These are phyloP conservation scores for Cecidostiba fungosa DNA, from an alignment of 2,888 invertebrate genomes.

Conservation along the genomic window DNA sequence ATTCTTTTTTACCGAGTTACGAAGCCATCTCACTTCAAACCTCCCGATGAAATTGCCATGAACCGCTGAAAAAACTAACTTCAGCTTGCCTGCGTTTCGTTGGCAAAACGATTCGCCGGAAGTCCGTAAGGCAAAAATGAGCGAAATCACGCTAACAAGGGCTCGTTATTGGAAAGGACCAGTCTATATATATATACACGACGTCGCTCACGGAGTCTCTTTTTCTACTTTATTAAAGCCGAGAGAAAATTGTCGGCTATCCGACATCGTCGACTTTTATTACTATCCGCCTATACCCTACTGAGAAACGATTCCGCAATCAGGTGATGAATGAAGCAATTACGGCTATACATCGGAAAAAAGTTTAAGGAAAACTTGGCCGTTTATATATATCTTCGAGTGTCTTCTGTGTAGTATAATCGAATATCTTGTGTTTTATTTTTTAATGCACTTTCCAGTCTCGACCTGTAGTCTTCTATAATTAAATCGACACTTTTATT, in stretches of 20 bases:
- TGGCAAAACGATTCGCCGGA: neutral
- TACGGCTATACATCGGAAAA: constrained; percentile 1
- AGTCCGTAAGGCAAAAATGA: neutral
- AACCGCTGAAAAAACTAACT: neutral
- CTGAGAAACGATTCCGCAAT: constrained; percentile 27
- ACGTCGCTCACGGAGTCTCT: constrained; percentile 14
- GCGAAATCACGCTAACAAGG: constrained; percentile 37
- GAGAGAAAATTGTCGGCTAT: neutral
- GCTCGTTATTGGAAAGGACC: constrained; percentile 24
- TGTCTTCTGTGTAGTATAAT: neutral
- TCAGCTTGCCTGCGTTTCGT: neutral
- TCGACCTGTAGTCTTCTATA: no score
- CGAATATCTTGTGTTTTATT: neutral
- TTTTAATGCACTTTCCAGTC: neutral
- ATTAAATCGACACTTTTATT: no score
- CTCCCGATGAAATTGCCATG: neutral
- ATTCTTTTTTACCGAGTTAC: no score
- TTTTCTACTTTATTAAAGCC: constrained; percentile 24
- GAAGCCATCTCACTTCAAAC: no score
- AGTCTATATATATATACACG: no score
- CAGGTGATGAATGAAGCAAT: constrained; percentile 42
- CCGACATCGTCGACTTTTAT: constrained; percentile 33
- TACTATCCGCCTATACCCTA: neutral
- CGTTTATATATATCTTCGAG: neutral
- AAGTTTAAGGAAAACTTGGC: constrained; percentile 36